Evolutionary conservation across 2,113 vertebrate genomes (phyloP).

Genomic region (Sylvietta virens): DNA sequence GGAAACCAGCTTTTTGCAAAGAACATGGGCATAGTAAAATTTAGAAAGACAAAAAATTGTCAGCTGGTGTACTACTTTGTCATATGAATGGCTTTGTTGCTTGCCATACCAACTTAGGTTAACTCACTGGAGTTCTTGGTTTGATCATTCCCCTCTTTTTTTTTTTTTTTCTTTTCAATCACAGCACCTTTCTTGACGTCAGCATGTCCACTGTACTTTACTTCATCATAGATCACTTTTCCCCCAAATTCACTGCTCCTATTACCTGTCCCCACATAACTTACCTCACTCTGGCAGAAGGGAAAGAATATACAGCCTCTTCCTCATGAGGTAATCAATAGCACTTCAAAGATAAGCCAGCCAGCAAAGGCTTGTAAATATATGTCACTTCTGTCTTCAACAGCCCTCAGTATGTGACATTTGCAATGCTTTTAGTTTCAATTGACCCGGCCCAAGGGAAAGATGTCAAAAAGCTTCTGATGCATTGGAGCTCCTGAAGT

Average conservation of each 20-base stretch:
- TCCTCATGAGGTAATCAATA: constrained; percentile 54
- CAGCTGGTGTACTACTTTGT: background rate
- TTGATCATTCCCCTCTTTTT: background rate
- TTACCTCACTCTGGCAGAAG: constrained; percentile 3
- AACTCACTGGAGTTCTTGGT: background rate
- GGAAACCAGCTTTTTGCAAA: background rate
- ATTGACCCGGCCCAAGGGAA: background rate
- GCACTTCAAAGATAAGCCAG: constrained; percentile 16
- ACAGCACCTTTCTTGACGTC: background rate
- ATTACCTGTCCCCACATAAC: constrained; percentile 48
- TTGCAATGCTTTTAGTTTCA: background rate
- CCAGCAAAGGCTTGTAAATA: background rate
- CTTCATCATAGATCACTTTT: background rate
- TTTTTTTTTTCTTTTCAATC: background rate
- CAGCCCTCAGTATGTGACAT: background rate
- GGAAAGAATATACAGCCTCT: constrained; percentile 15
- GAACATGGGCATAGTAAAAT: background rate
- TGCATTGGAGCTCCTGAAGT: background rate
- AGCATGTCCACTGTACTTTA: background rate
- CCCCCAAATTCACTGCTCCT: constrained; percentile 26
- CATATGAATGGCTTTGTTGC: background rate
- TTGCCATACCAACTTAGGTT: background rate
- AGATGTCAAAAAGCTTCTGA: background rate
- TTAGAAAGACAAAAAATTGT: constrained; percentile 9
- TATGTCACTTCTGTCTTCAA: background rate